Percentiles rank a stretch among this genome's conserved stretches.
Conservation (phyloP, 2,797 vertebrate genomes). For the Anolis apletophallus region DNA sequence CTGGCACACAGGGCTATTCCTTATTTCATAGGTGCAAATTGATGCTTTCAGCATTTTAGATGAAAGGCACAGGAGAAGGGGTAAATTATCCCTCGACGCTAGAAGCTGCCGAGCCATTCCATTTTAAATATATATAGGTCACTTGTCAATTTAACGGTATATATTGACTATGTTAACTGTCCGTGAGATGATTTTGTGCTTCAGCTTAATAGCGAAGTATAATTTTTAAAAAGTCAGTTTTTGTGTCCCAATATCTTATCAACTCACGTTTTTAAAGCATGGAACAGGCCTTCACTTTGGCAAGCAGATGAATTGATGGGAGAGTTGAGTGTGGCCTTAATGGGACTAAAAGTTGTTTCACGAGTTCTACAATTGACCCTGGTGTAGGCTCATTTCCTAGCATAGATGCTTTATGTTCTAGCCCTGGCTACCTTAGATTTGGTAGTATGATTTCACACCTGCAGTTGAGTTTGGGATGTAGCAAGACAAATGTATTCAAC, state of each 20-base stretch:
- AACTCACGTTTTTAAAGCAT: not conserved
- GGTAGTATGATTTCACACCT: too few relatives aligned
- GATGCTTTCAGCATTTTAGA: constrained; percentile 19
- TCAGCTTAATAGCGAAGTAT: constrained; percentile 5
- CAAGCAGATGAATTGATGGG: not conserved
- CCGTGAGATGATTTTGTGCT: not conserved
- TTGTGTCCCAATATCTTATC: not conserved
- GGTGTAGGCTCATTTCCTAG: not conserved
- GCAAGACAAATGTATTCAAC: too few relatives aligned
- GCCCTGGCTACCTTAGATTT: too few relatives aligned
- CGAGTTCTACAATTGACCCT: not conserved
- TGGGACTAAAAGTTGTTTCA: too few relatives aligned
- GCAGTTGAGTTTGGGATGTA: too few relatives aligned
- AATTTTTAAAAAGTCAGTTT: constrained; percentile 27
- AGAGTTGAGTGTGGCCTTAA: not conserved
- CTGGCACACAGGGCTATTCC: not conserved
- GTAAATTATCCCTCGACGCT: not conserved
- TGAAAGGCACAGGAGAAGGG: not conserved
- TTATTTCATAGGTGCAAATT: constrained; percentile 5
- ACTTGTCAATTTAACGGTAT: constrained; percentile 15
- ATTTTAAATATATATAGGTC: constrained; percentile 12
- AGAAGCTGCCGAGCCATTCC: not conserved
- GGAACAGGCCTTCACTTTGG: not conserved
- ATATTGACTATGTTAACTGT: constrained; percentile 12
- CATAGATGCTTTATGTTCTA: too few relatives aligned